Evolutionary conservation across 2,113 vertebrate genomes (phyloP), one percentile per base, ranked within the genome.

Genomic region (Alouatta palliata): DNA sequence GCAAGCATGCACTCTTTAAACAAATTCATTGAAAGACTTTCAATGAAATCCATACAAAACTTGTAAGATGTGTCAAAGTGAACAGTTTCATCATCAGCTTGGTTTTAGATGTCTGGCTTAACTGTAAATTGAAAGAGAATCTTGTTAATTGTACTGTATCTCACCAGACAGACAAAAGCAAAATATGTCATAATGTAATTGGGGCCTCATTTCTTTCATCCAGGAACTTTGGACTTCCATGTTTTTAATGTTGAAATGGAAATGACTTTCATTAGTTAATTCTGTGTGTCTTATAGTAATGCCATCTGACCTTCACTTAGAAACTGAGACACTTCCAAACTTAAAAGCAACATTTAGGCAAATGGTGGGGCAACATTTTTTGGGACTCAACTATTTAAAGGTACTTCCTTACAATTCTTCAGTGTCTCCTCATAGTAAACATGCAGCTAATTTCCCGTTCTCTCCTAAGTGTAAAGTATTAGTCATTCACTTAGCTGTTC

Each of bases 401-500:
- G n/a, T 58, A 45, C 32, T 94, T 88, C 76, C 87, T 76, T 77
- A 75, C 21, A 84, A 73, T 45, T 77, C 66, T 85, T 68, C 37
- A 95, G 35, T 97, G 40, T 91, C 35, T 97, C 40, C 77, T 94
- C 79, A 75, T 85, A 96, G 91, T 88, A 97, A 86, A 96, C 86
- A 83, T 0, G 5, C 91, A 97, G 71, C 73, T 97, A 87, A 70
- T 97, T 98, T 96, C 93, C 95, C 37, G 66, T 85, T 94, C 87
- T 88, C 80, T 87, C 90, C 91, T 19, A 14, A 35, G n/a, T 96
- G 35, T 93, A 40, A 98, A 97, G 81, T 8, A 3, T 96, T 88
- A 97, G 95, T 97, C 82, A 95, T 66, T 96, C 96, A 66, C 52
- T 98, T 98, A 96, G 58, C 97, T 77, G 73, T 88, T 97, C 87